Conservation (phyloP, 2,888 invertebrate genomes). For the Andrena marginata region DNA sequence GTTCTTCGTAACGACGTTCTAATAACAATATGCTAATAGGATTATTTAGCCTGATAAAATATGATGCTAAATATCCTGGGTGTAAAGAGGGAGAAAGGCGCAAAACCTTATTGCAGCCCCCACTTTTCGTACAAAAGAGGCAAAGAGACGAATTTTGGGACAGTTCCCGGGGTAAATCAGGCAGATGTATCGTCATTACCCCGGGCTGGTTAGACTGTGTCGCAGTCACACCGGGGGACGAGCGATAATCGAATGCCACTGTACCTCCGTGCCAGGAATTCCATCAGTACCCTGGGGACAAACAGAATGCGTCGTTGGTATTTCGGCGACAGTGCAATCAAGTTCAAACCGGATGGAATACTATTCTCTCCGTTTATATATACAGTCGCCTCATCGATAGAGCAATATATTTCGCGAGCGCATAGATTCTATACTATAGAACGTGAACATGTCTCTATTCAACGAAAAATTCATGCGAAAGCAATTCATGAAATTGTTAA, state of each 20-base stretch:
- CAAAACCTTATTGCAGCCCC: constrained; percentile 52
- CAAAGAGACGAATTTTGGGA: constrained; percentile 53
- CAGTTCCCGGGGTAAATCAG: constrained; percentile 69
- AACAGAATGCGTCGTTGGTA: constrained; percentile 71
- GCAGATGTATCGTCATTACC: constrained; percentile 71
- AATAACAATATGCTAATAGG: neutral
- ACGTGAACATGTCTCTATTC: neutral
- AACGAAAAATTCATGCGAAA: no score
- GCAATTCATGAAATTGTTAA: neutral
- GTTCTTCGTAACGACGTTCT: neutral
- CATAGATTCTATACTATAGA: neutral
- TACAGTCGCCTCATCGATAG: constrained; percentile 19
- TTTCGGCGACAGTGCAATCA: constrained; percentile 54
- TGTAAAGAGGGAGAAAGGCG: constrained; percentile 61
- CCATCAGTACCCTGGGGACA: constrained; percentile 94
- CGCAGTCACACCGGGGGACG: constrained; percentile 69
- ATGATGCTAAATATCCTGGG: constrained; percentile 24
- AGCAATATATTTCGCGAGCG: neutral
- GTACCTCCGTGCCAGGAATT: constrained; percentile 96
- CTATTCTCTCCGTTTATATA: constrained; percentile 14
- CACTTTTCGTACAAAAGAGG: constrained; percentile 55
- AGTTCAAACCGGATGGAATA: constrained; percentile 51
- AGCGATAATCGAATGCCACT: constrained; percentile 73
- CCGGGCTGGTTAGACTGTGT: constrained; percentile 72
- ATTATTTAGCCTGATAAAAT: neutral